Conservation (phyloP, 2,888 invertebrate genomes). For the Aphrophora alni region DNA sequence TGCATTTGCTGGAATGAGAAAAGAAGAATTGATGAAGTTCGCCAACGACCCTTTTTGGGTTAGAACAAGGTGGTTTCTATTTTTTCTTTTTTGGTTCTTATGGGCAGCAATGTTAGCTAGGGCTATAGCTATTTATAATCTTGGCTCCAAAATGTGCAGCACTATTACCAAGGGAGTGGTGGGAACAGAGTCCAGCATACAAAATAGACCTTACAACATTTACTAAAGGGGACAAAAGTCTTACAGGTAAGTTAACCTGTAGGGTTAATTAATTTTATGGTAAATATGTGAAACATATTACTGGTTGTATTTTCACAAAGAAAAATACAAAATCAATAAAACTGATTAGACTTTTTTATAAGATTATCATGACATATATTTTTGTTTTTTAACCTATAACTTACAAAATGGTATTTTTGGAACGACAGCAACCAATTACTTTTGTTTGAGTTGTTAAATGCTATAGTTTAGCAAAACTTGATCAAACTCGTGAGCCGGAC, state of each 20-base stretch:
- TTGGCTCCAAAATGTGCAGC: slow-evolving; percentile 87
- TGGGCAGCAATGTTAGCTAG: slow-evolving; percentile 95
- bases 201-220: slow-evolving; percentile 65
- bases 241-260: slow-evolving; percentile 57
- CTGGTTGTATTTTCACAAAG: no score
- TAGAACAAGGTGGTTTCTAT: slow-evolving; percentile 87
- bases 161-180: slow-evolving; percentile 82
- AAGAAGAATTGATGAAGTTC: slow-evolving; percentile 95
- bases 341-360: no score
- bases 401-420: no score
- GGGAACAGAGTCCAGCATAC: slow-evolving; percentile 79
- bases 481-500: no score
- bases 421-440: no score
- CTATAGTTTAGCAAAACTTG: no score
- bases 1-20: slow-evolving; percentile 87
- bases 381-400: no score
- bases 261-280: no score
- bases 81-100: slow-evolving; percentile 88
- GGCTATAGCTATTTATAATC: slow-evolving; percentile 90
- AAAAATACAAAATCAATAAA: no score
- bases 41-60: slow-evolving; percentile 99
- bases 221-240: slow-evolving; percentile 60
- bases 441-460: no score
- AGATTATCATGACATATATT: no score
- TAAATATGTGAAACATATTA: no score